Evolutionary conservation across 2,888 invertebrate species (phyloP), one percentile per base, ranked within the genome.

Genomic region (Lepidonotus clava): DNA sequence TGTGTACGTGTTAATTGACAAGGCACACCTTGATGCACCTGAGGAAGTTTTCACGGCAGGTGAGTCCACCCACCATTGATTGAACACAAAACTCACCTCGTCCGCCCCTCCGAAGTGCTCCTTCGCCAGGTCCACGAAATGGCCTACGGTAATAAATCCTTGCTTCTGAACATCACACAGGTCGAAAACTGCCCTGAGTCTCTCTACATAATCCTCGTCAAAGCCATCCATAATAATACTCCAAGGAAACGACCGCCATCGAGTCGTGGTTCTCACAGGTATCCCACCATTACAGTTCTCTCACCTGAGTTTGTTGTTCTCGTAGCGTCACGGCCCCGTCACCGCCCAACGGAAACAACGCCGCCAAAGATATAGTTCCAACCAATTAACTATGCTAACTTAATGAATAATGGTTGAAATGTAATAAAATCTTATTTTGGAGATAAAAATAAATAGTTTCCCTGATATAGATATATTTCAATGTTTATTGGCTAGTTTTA

Each of bases 21-120:
- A n/a, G n/a, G n/a, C 67, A 67, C 67, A 18, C 61, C 8, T 34
- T 36, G 40, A 28, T 46, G 21, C 80, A 80, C 80, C 80, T 80
- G 80, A 80, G 46, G 46, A 80, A 80, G 51, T 51, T 80, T 32
- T 32, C 5, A 4, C 18, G 6, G 71, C 71, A 71, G 71, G 71
- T 71, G 38, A 36, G 18, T 36, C 34, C 34, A 71, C 8, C 46
- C 8, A 46, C 46, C n/a, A n/a, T n/a, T n/a, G n/a, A n/a, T n/a
- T n/a, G n/a, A n/a, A n/a, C n/a, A n/a, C n/a, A 66, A 41, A 18
- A 80, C 80, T 80, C 80, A 80, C 71, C 46, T 85, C 71, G 18
- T 46, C 90, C 76, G 91, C 92, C 36, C 91, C 92, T 32, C 93
- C 93, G 86, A 93, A 93, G 91, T 93, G 92, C 87, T 93, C 93